Conservation (phyloP, 1,140 invertebrate genomes). For the Pachyrhynchus sulphureomaculatus region DNA sequence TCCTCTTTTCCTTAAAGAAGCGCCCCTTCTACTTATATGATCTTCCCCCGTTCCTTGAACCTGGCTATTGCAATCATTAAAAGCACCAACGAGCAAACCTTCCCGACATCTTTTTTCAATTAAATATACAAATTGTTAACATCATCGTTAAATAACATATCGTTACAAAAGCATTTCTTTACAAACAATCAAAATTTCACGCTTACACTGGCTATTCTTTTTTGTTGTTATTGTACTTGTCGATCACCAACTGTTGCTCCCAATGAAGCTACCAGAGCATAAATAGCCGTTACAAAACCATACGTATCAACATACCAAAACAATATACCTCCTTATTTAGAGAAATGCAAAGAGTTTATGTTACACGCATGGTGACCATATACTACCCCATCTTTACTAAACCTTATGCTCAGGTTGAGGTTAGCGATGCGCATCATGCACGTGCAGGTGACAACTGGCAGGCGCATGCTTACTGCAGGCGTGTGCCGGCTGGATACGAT, state of each 20-base stretch:
- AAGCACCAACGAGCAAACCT: too few relatives aligned
- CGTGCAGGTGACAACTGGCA: constrained; percentile 10
- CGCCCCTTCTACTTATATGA: too few relatives aligned
- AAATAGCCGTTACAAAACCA: constrained; percentile 6
- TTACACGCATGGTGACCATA: background rate
- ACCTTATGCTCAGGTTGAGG: constrained; percentile 13
- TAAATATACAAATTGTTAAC: too few relatives aligned
- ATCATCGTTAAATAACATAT: too few relatives aligned
- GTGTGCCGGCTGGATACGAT: background rate
- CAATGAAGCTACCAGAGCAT: background rate
- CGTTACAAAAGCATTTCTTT: too few relatives aligned
- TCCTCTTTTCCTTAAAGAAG: too few relatives aligned
- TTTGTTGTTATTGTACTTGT: constrained; percentile 5
- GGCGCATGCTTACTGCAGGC: background rate
- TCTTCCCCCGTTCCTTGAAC: too few relatives aligned
- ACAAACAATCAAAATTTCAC: background rate
- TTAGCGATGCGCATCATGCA: constrained; percentile 2
- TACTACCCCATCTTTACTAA: constrained; percentile 1
- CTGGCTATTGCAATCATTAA: too few relatives aligned
- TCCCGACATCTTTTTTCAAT: too few relatives aligned
- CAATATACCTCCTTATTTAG: constrained; percentile 5
- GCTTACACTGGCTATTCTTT: background rate
- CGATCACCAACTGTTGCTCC: constrained; percentile 1
- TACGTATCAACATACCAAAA: constrained; percentile 9
- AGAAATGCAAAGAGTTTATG: background rate